phyloP scores from a whole-genome alignment of 2,888 invertebrate species.

The Drosophila melanosoma region DNA sequence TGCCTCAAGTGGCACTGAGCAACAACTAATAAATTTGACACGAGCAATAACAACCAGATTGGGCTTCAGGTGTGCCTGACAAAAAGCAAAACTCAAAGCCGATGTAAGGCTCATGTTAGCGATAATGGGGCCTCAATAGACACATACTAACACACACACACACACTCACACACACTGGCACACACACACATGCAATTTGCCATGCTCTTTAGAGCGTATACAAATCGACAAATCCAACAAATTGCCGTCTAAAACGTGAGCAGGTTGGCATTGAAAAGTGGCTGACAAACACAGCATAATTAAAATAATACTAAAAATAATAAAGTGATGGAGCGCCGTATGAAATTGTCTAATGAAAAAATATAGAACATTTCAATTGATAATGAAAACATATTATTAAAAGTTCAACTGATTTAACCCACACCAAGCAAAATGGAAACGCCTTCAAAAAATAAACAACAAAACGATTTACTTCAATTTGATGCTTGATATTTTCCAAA shows the following conservation, averaged over 20 bases:
- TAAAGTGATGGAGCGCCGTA: conserved; percentile 27
- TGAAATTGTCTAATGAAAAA: conserved; percentile 27
- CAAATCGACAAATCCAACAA: conserved; percentile 62
- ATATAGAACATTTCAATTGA: conserved; percentile 71
- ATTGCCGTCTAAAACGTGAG: conserved; percentile 74
- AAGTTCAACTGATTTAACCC: conserved; percentile 74
- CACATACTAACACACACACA: conserved; percentile 1
- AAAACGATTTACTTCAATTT: conserved; percentile 31
- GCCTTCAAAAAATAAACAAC: conserved; percentile 46
- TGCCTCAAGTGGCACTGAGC: conserved; percentile 51
- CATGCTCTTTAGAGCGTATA: conserved; percentile 72
- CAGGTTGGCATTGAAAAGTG: conserved; percentile 73
- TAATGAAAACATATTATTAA: conserved; percentile 73
- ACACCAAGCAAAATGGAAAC: conserved; percentile 50
- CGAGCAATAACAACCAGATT: conserved; percentile 23
- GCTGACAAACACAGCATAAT: conserved; percentile 38
- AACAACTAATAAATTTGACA: conserved; percentile 39
- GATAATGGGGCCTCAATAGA: conserved; percentile 27
- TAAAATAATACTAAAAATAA: conserved; percentile 28
- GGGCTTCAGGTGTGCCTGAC: conserved; percentile 57
- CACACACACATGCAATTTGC: conserved; percentile 48
- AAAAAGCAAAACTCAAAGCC: conserved; percentile 27
- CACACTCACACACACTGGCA: neutral
- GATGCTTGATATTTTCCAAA: conserved; percentile 21
- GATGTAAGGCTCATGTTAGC: conserved; percentile 64